Evolutionary conservation across 2,888 invertebrate species (phyloP).

Genomic region (Ditula angustiorana): DNA sequence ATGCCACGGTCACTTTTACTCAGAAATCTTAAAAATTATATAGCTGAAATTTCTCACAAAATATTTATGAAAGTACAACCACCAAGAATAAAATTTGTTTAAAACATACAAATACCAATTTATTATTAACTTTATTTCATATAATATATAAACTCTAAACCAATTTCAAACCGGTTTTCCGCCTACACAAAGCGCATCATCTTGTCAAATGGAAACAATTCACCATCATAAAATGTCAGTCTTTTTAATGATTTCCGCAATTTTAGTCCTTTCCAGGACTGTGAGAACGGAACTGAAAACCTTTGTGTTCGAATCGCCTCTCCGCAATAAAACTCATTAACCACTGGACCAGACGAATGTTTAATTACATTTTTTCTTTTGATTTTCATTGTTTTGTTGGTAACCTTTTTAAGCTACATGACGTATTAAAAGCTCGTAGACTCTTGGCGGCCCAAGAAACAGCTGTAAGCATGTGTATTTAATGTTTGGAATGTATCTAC

Average conservation of each 20-base stretch:
- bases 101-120: no score
- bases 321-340: conserved; percentile 20
- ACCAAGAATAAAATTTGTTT: no score
- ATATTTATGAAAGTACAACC: no score
- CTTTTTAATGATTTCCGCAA: conserved; percentile 33
- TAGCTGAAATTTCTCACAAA: no score
- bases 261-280: conserved; percentile 26
- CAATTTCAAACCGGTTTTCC: neutral
- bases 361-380: neutral
- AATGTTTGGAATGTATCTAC: no score
- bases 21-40: no score
- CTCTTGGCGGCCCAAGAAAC: neutral
- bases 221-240: conserved; percentile 8
- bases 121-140: neutral
- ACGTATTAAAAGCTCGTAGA: neutral
- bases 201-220: conserved; percentile 21
- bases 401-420: neutral
- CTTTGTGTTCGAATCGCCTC: conserved; percentile 12
- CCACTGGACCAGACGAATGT: neutral
- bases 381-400: neutral
- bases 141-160: neutral
- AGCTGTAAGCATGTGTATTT: no score
- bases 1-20: no score
- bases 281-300: conserved; percentile 8
- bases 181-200: neutral